Evolutionary conservation across 1,140 invertebrate species (phyloP), one percentile per base, ranked within the genome.

Genomic region (Heliconius hewitsoni): DNA sequence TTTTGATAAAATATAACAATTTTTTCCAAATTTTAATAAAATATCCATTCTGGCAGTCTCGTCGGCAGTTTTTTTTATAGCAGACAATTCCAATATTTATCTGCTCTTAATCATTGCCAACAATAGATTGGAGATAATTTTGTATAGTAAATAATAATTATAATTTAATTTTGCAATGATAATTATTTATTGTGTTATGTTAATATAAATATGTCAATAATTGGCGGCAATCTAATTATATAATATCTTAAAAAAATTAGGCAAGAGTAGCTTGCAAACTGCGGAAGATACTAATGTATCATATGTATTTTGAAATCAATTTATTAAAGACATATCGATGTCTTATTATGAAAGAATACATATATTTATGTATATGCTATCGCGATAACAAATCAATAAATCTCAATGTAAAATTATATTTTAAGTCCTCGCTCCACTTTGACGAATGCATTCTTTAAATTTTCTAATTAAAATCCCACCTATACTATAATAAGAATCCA

Each of bases 111-210:
- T 42, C 42, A 42, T 42, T 42, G 55, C n/a, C 55, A 27, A 66
- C 8, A 60, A 27, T 27, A 66, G 8, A 37, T 23, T 66, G 27
- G 27, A 30, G 60, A 13, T 13, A 27, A 66, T 66, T 11, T 66
- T 66, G 27, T 66, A 66, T 30, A 11, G 27, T 66, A 66, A 66
- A 66, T n/a, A 66, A 66, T 66, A 66, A 5, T 66, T 66, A 66
- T 9, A 66, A 30, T 66, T 66, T 66, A 66, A 30, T 66, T 66
- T 66, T 30, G 60, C 27, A 30, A 27, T 66, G 13, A 66, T 66
- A 66, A 30, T 66, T 18, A 16, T 30, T 30, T 30, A 66, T 66
- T 66, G 30, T 30, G 23, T 23, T 23, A 23, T 27, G 27, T 66
- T 18, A 27, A 66, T 18, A 66, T 66, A 30, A 66, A 66, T 30